A percentile compares a stretch with the other conserved stretches of the same genome.
Conservation (phyloP, 2,797 vertebrate species). For the Darevskia nairensis region DNA sequence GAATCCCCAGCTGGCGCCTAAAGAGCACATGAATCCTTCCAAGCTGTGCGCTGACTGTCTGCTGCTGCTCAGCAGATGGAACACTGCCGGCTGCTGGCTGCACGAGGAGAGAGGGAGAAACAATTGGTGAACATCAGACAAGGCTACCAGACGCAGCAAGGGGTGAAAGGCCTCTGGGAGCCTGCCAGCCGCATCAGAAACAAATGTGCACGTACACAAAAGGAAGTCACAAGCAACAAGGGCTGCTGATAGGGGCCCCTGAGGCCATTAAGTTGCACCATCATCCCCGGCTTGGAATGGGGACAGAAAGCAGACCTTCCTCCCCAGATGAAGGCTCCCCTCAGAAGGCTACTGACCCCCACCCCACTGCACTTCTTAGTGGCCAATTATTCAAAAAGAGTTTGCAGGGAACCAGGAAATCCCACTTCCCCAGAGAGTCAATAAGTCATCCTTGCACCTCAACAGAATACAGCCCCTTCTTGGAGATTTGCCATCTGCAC, state of each 20-base stretch:
- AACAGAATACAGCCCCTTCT: too few relatives aligned
- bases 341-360: background rate
- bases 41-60: slow-evolving; percentile 88
- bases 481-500: background rate
- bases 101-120: slow-evolving; percentile 24
- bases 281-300: rapidly evolving
- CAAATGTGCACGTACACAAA: background rate
- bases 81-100: slow-evolving; percentile 90
- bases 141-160: background rate
- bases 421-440: too few relatives aligned
- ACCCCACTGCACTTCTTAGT: background rate
- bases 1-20: slow-evolving; percentile 92
- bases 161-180: background rate
- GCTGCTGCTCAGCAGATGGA: slow-evolving; percentile 87
- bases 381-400: too few relatives aligned
- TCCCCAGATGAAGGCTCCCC: background rate
- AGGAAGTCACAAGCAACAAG: background rate
- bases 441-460: background rate
- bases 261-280: too few relatives aligned
- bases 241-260: background rate
- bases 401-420: background rate
- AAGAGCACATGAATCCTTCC: slow-evolving; percentile 93
- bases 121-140: rapidly evolving
- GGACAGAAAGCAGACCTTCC: background rate
- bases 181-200: background rate